Conservation (phyloP, 2,888 invertebrate species). For the Taenaris catops region DNA sequence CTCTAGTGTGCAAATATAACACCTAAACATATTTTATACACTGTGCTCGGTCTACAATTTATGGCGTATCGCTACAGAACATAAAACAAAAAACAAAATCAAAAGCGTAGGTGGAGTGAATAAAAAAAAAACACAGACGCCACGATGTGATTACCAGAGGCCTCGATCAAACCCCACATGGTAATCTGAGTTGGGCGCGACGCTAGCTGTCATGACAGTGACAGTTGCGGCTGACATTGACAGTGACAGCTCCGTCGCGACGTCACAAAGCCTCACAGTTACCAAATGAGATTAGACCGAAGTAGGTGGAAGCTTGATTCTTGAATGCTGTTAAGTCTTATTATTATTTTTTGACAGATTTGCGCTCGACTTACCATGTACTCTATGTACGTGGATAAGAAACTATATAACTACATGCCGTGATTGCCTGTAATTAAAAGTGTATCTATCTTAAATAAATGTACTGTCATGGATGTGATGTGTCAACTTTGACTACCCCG, state of each 20-base stretch:
- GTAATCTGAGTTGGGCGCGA: slow-evolving; percentile 86
- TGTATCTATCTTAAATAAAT: no score
- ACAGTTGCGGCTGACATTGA: slow-evolving; percentile 17
- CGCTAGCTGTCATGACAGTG: slow-evolving; percentile 29
- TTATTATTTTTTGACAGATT: no score
- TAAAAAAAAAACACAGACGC: slow-evolving; percentile 56
- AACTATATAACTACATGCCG: no score
- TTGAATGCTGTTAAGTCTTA: slow-evolving; percentile 28
- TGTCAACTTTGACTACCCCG: no score
- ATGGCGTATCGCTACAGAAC: neutral
- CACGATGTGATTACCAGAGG: slow-evolving; percentile 65
- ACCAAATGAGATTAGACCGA: slow-evolving; percentile 98
- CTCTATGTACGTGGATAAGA: no score
- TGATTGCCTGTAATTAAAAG: no score
- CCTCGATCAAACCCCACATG: slow-evolving; percentile 90
- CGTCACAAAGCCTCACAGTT: slow-evolving; percentile 90
- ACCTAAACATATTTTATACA: no score
- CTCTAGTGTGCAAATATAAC: no score
- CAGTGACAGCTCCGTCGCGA: slow-evolving; percentile 32
- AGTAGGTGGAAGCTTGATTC: slow-evolving; percentile 68
- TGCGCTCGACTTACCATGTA: no score
- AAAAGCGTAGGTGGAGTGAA: slow-evolving; percentile 35
- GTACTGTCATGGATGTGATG: no score
- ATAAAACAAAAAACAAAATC: slow-evolving; percentile 24
- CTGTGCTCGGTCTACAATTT: neutral